Evolutionary conservation across 1,140 invertebrate species (phyloP).

Genomic region (Drosophila grimshawi): DNA sequence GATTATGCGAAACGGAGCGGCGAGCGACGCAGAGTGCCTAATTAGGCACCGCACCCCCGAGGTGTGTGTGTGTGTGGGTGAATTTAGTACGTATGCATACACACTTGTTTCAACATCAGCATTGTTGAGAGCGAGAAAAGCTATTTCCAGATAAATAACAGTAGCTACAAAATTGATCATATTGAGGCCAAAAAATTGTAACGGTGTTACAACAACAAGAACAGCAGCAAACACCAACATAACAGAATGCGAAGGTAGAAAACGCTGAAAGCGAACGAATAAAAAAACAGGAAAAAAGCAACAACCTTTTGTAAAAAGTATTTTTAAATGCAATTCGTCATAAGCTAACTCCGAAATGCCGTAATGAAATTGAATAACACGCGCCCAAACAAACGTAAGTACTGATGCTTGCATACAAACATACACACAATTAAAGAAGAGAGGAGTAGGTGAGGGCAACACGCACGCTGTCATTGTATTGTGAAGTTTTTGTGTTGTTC

Average conservation of each 20-base stretch:
- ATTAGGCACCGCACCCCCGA: no score
- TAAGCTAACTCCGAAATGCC: slow-evolving; percentile 33
- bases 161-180: slow-evolving; percentile 39
- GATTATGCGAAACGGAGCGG: no score
- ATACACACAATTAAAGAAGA: neutral
- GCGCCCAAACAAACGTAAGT: neutral
- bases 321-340: slow-evolving; percentile 46
- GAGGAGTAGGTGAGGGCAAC: slow-evolving; percentile 16
- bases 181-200: slow-evolving; percentile 45
- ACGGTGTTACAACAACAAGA: slow-evolving; percentile 35
- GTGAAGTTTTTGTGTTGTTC: slow-evolving; percentile 30
- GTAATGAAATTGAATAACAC: slow-evolving; percentile 26
- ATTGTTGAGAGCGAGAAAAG: slow-evolving; percentile 10
- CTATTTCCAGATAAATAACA: slow-evolving; percentile 23
- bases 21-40: no score
- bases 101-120: slow-evolving; percentile 25
- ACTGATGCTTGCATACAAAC: neutral
- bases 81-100: neutral
- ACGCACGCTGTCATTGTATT: slow-evolving; percentile 39
- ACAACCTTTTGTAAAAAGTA: slow-evolving; percentile 21
- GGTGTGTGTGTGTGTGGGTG: no score
- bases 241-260: neutral
- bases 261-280: neutral
- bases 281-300: slow-evolving; percentile 15
- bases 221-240: slow-evolving; percentile 12